Base-by-base conservation (phyloP, 2,797 vertebrate genomes). In the Poeciliopsis gracilis region DNA sequence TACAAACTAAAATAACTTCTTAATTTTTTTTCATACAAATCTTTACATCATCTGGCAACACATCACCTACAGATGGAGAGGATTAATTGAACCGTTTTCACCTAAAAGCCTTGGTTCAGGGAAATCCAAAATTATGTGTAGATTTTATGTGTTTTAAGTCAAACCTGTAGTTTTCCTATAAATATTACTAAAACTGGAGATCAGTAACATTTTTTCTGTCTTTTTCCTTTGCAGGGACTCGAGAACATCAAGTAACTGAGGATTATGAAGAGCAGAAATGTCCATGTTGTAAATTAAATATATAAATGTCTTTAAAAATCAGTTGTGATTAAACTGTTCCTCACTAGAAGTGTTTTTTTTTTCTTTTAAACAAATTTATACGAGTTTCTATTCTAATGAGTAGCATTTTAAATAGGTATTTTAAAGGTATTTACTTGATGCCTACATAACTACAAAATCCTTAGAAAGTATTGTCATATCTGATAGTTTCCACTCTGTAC, bases 211-310 rank as follows among this genome's bases (percentile, higher is more conserved):
- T 25, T 41, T 70, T 57, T 6, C 81, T 86, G 72, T 75, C 45
- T 7, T 83, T 88, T 81, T 82, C 76, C 77, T 69, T 53, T 5
- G 77, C 92, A 99, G 97, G 98, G 97, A 55, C 95, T 99, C 81
- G 97, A 99, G 88, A 98, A 97, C 93, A 97, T 99, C 85, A 79
- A 97, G 59, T 97, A 84, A 97, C 75, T 78, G 16, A 73, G 78
- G 70, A 78, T n/a, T 61, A 12, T 0, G 38, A 55, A 33, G 20
- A 46, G 77, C 70, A 78, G 72, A 76, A 82, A 75, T 4, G 61
- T 63, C 89, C 63, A 85, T 87, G 87, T 89, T 94, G 89, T 93
- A 90, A 82, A 95, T 85, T 93, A 89, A 90, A 94, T 80, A 70
- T 83, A 53, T 87, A 84, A 87, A 36, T 13, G 41, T 81, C 79